These are phyloP conservation scores for Phyllotis vaccarum DNA, from an alignment of 2,797 vertebrate species.

Conservation along the genomic window DNA sequence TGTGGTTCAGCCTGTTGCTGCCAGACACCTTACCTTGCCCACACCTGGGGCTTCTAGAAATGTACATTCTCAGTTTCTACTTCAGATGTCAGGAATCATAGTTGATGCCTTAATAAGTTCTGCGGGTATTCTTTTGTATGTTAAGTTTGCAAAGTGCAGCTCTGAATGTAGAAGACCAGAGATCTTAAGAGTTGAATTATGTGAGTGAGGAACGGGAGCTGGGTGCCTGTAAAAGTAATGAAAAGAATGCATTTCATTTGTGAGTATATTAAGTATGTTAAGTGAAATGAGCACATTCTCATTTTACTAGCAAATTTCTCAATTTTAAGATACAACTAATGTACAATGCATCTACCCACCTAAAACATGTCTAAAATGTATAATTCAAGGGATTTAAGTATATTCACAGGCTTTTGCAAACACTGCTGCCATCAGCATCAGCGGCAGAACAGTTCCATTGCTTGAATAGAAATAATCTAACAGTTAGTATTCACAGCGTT, in stretches of 20 bases:
- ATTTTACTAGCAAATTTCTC: background rate
- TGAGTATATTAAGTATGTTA: background rate
- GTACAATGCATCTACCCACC: background rate
- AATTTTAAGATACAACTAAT: conserved; percentile 1
- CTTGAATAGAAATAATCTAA: background rate
- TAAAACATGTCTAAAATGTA: background rate
- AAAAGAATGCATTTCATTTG: background rate
- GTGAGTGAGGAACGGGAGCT: too few relatives aligned
- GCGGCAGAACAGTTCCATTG: background rate
- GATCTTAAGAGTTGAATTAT: background rate
- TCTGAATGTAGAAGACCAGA: background rate
- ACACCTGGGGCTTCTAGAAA: background rate
- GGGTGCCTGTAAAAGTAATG: background rate
- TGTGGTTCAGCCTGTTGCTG: background rate
- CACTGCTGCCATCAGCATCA: background rate
- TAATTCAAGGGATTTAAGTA: background rate
- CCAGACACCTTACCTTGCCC: background rate
- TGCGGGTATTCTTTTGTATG: background rate
- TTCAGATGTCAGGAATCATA: background rate
- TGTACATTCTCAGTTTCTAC: background rate
- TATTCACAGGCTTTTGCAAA: background rate
- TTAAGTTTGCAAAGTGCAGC: background rate
- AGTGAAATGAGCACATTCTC: background rate
- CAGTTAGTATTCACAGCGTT: background rate
- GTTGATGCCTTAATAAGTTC: background rate